A percentile compares a stretch with the other conserved stretches of the same genome.
Evolutionary conservation across 2,113 vertebrate species (phyloP).

Genomic region (Planiliza haematocheilus): DNA sequence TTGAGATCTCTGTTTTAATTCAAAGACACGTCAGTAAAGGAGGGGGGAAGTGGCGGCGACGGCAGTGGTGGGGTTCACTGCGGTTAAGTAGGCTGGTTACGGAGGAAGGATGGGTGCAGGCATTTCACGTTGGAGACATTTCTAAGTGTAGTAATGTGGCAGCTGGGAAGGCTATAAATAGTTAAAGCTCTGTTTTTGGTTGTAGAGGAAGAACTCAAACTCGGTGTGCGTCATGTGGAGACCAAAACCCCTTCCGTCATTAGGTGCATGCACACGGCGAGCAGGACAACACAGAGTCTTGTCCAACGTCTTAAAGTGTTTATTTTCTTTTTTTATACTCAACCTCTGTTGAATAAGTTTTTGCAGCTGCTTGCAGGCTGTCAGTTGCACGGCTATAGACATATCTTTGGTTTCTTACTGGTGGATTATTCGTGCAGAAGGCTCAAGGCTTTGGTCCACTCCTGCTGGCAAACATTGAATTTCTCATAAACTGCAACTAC

Average conservation of each 20-base stretch:
- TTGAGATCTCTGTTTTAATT: too few relatives aligned
- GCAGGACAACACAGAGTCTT: not conserved
- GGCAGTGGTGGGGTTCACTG: too few relatives aligned
- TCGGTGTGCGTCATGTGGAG: not conserved
- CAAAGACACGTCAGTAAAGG: not conserved
- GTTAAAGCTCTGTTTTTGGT: conserved; percentile 65
- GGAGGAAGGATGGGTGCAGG: conserved; percentile 28
- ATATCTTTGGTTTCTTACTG: too few relatives aligned
- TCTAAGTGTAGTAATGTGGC: conserved; percentile 51
- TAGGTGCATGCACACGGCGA: not conserved
- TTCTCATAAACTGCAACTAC: too few relatives aligned
- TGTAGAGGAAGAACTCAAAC: conserved; percentile 43
- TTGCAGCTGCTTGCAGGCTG: too few relatives aligned
- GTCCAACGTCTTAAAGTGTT: too few relatives aligned
- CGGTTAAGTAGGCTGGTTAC: not conserved
- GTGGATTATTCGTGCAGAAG: too few relatives aligned
- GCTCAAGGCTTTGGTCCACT: too few relatives aligned
- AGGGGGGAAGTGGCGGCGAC: not conserved
- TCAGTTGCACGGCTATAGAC: too few relatives aligned
- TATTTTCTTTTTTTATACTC: too few relatives aligned
- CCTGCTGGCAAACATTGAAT: too few relatives aligned
- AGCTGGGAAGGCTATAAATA: conserved; percentile 76
- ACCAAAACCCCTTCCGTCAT: not conserved
- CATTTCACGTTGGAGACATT: conserved; percentile 22
- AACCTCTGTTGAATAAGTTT: too few relatives aligned